Base-by-base conservation (phyloP, 92 coral and sea anemone genomes). In the Porites cylindrica region DNA sequence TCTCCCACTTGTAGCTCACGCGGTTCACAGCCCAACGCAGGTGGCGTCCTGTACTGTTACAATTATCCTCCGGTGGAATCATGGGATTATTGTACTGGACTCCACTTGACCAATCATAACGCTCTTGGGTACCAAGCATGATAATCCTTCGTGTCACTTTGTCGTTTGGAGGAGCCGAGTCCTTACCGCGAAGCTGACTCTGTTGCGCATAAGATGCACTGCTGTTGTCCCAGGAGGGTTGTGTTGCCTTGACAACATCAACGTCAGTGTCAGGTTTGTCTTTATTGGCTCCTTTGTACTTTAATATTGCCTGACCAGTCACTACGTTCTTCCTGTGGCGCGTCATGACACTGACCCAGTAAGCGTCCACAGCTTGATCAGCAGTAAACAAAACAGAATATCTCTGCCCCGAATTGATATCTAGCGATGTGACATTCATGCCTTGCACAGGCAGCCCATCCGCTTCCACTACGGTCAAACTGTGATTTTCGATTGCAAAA, bases 221-320 rank as follows among this genome's bases (percentile, higher is more conserved):
- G 52, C 89, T 85, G 72, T 85, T 70, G 60, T 77, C 89, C 83
- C 89, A 85, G 61, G 82, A 67, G 7, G 89, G 89, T 65, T 85
- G 89, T 29, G 65, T 62, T 2, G 83, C 68, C 68, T 47, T 85
- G 67, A 85, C 89, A 29, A 43, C 83, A 77, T 65, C 32, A 52
- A 85, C 75, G 13, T 23, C 51, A 12, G 76, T 66, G 6, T 79
- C 14, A 51, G 89, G 75, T 19, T 85, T 17, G 32, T 54, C 60
- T 13, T 54, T 54, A 54, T 54, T 13, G 60, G 16, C 60, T 54
- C 60, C 60, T 54, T 10, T 54, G 60, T 54, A 54, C 60, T 54
- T 54, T 3, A 54, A 54, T 10, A 54, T 54, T 3, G 60, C 60
- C 16, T 54, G 60, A 1, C 60, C 60, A 54, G 60, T 54, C 60